These are phyloP conservation scores for Tetraneura akinire DNA, from an alignment of 1,140 invertebrate species.

Conservation along the genomic window DNA sequence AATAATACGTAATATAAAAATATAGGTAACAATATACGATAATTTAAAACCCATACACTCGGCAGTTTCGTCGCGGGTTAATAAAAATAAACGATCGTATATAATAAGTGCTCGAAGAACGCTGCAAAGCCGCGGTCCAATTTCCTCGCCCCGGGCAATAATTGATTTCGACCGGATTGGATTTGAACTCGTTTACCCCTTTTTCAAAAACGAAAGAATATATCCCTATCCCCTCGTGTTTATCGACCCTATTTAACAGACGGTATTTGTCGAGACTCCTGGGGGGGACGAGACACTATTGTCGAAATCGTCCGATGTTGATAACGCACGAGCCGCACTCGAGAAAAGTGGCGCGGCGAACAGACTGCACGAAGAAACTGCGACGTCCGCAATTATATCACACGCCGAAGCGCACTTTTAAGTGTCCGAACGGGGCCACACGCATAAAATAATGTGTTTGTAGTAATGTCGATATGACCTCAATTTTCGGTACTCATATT, in stretches of 20 bases:
- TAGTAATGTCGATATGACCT: not conserved
- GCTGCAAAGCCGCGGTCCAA: not conserved
- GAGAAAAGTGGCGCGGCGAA: slow-evolving; percentile 1
- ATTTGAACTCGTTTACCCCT: not conserved
- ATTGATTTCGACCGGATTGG: not conserved
- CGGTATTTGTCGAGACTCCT: not conserved
- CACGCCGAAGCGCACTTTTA: not conserved
- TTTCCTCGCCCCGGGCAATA: not conserved
- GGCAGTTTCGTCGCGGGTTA: not conserved
- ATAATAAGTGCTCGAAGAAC: not conserved
- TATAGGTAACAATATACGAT: too few species aligned
- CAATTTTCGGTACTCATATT: not conserved
- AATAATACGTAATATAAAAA: too few species aligned
- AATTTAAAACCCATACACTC: not conserved
- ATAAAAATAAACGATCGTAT: not conserved
- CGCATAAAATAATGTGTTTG: not conserved
- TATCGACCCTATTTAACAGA: not conserved
- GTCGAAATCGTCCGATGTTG: slow-evolving; percentile 3
- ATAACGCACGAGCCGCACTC: slow-evolving; percentile 42
- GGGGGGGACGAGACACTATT: not conserved
- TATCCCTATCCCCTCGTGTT: not conserved
- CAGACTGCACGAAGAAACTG: slow-evolving; percentile 4
- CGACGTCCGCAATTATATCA: slow-evolving; percentile 17
- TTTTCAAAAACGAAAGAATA: not conserved
- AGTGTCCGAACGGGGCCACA: not conserved